Evolutionary conservation across 2,797 vertebrate genomes (phyloP).

Genomic region (Propithecus perrieri): DNA sequence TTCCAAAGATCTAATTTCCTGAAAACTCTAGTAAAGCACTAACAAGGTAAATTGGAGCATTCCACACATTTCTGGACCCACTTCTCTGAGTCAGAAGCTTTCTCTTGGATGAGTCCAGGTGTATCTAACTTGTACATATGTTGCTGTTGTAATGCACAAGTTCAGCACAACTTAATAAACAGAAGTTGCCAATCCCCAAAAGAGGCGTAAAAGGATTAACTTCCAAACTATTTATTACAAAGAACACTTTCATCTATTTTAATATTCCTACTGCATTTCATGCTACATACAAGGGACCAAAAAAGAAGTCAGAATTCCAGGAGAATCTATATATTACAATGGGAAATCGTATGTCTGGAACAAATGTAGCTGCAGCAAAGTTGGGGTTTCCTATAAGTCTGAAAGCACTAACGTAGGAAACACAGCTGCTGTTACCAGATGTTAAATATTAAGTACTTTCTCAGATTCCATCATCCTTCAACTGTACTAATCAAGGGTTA

Average conservation of each 20-base stretch:
- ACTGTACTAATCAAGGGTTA: not conserved
- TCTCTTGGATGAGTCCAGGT: not conserved
- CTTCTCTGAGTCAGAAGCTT: not conserved
- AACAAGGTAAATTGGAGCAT: conserved; percentile 9
- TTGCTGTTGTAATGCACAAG: conserved; percentile 1
- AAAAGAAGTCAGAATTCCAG: not conserved
- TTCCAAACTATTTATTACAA: conserved; percentile 3
- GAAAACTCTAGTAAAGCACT: not conserved
- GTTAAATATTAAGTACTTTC: conserved; percentile 20
- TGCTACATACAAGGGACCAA: not conserved
- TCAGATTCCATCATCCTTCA: not conserved
- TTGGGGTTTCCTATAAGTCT: conserved; percentile 7
- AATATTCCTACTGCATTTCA: conserved; percentile 9
- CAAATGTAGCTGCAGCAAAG: not conserved
- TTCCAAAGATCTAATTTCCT: conserved; percentile 62
- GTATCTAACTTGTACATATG: not conserved
- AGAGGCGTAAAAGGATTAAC: not conserved
- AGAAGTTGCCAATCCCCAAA: not conserved
- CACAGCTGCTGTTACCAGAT: not conserved
- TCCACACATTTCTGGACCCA: conserved; percentile 38
- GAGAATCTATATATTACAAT: not conserved
- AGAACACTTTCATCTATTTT: conserved; percentile 7
- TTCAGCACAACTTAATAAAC: not conserved
- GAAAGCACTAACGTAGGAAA: conserved; percentile 11
- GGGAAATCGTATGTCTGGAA: conserved; percentile 32